A percentile compares a stretch with the other conserved stretches of the same genome.
phyloP scores from a whole-genome alignment of 1,140 invertebrate genomes.

The Thaumetopoea pityocampa region DNA sequence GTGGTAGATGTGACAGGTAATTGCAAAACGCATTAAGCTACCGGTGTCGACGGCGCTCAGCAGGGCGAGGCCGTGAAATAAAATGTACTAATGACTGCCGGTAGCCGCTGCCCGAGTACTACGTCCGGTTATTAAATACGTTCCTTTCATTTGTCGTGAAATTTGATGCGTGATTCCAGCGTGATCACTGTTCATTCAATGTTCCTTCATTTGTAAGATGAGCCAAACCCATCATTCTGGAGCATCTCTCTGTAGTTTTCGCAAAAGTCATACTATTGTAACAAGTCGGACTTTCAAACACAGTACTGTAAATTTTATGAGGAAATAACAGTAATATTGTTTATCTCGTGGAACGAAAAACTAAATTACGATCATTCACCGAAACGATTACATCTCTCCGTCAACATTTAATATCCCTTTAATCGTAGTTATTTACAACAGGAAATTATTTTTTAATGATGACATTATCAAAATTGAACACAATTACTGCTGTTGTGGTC shows the following conservation, averaged over 20 bases:
- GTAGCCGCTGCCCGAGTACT: constrained; percentile 9
- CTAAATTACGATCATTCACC: background rate
- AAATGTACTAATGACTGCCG: constrained; percentile 54
- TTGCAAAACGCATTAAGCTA: constrained; percentile 59
- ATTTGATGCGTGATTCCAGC: too few relatives aligned
- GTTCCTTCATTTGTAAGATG: too few relatives aligned
- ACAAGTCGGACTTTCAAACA: too few relatives aligned
- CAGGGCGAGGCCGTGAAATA: constrained; percentile 40
- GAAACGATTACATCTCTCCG: constrained; percentile 3
- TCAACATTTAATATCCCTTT: constrained; percentile 4
- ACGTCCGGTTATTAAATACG: too few relatives aligned
- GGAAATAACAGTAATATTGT: constrained; percentile 4
- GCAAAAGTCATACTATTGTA: too few relatives aligned
- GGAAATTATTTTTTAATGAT: constrained; percentile 26
- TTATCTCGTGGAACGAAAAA: constrained; percentile 3
- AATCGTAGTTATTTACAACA: constrained; percentile 11
- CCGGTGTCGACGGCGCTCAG: constrained; percentile 26
- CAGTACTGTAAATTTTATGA: too few relatives aligned
- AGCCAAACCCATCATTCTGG: too few relatives aligned
- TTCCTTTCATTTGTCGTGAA: too few relatives aligned
- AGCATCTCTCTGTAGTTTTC: too few relatives aligned
- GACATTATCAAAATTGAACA: constrained; percentile 6
- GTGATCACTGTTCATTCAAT: too few relatives aligned
- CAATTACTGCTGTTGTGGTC: too few relatives aligned
- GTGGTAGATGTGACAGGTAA: constrained; percentile 50